Percentiles rank a stretch among this genome's conserved stretches.
These are phyloP conservation scores for Fistularia commersonii DNA, from an alignment of 2,797 vertebrate species.

Conservation along the genomic window DNA sequence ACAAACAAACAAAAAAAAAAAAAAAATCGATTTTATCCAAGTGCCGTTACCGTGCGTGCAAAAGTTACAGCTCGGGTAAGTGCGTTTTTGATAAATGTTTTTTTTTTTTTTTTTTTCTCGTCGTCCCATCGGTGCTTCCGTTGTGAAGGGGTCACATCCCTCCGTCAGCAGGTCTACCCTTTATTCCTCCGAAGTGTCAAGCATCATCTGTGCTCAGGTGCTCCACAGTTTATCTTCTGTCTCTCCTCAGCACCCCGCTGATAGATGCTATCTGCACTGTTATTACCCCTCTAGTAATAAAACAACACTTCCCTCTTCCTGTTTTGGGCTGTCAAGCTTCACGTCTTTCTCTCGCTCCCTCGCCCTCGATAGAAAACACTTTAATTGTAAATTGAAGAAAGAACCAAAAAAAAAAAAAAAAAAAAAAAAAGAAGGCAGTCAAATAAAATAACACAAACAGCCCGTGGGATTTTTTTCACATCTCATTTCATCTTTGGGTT, in stretches of 20 bases:
- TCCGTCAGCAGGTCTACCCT: constrained; percentile 43
- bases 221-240: constrained; percentile 58
- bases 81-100: constrained; percentile 30
- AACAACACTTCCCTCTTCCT: constrained; percentile 61
- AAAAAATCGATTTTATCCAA: too few species aligned
- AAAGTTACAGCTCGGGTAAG: constrained; percentile 30
- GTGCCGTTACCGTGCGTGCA: too few species aligned
- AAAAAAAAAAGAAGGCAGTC: too few species aligned
- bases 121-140: constrained; percentile 35
- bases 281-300: constrained; percentile 67
- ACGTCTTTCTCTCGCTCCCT: too few species aligned
- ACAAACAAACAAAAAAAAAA: too few species aligned
- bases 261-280: constrained; percentile 59
- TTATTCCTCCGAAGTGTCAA: constrained; percentile 58
- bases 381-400: too few species aligned
- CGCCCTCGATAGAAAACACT: too few species aligned
- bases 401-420: too few species aligned
- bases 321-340: constrained; percentile 56
- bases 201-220: constrained; percentile 62
- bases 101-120: constrained; percentile 9
- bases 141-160: constrained; percentile 37
- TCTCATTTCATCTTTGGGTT: too few species aligned
- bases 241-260: constrained; percentile 60
- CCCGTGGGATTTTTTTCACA: too few species aligned
- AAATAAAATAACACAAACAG: too few species aligned